Conservation (phyloP, 2,797 vertebrate genomes). For the Paramormyrops hopkinsi region DNA sequence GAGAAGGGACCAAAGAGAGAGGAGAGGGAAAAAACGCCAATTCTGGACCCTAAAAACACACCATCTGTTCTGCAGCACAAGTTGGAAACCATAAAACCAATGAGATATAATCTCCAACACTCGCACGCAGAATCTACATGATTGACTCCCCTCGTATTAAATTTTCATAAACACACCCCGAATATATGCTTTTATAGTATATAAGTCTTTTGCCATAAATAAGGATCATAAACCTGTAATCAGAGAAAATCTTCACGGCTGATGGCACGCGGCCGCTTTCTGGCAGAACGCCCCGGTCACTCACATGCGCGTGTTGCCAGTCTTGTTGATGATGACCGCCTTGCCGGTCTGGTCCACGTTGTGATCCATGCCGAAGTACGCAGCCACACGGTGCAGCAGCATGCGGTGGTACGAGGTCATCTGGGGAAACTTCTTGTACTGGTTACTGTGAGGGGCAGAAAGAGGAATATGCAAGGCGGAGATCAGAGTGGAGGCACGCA, state of each 20-base stretch:
- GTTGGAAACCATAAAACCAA: neutral
- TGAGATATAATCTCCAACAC: neutral
- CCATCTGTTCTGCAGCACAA: neutral
- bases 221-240: neutral
- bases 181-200: neutral
- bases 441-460: constrained; percentile 67
- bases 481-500: neutral
- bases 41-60: neutral
- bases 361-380: constrained; percentile 99
- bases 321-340: constrained; percentile 99
- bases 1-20: neutral
- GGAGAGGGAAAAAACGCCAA: neutral
- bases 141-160: neutral
- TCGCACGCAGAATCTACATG: neutral
- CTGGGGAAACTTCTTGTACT: constrained; percentile 99
- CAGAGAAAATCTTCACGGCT: neutral
- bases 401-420: constrained; percentile 99
- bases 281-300: constrained; percentile 22
- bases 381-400: constrained; percentile 94
- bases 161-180: neutral
- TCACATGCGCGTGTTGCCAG: constrained; percentile 94
- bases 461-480: constrained; percentile 49
- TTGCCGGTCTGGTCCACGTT: constrained; percentile 98
- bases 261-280: neutral
- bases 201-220: neutral